A percentile compares a stretch with the other conserved stretches of the same genome.
Conservation (phyloP, 2,113 vertebrate species). For the Limnothrissa miodon region DNA sequence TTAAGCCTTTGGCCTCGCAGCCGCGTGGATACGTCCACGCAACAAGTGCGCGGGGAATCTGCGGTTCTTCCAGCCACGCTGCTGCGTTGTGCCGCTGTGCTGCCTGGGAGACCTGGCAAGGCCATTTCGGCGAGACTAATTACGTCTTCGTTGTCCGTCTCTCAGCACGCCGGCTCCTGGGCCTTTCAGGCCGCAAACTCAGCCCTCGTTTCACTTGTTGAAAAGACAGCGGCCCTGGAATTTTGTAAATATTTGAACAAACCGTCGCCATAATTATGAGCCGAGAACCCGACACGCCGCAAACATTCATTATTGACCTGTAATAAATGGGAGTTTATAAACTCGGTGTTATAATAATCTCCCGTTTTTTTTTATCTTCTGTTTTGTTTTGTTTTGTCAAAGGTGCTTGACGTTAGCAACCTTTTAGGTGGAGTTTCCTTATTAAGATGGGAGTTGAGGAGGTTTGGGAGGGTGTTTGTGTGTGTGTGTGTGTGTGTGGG, state of each 20-base stretch:
- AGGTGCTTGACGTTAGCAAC: conserved; percentile 45
- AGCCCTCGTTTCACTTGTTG: conserved; percentile 41
- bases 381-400: no score
- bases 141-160: conserved; percentile 57
- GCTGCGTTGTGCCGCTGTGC: conserved; percentile 58
- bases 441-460: neutral
- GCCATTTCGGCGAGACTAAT: conserved; percentile 59
- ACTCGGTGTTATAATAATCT: conserved; percentile 59
- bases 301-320: conserved; percentile 43
- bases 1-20: conserved; percentile 55
- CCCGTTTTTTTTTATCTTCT: conserved; percentile 33
- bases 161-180: conserved; percentile 37
- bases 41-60: conserved; percentile 68
- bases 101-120: conserved; percentile 55
- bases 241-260: conserved; percentile 68
- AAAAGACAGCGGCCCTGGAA: conserved; percentile 49
- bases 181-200: conserved; percentile 47
- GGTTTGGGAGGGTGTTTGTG: neutral
- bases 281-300: conserved; percentile 39
- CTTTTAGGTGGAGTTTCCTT: conserved; percentile 70
- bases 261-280: conserved; percentile 52
- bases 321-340: conserved; percentile 59
- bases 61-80: conserved; percentile 60
- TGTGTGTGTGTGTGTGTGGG: no score
- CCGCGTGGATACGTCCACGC: conserved; percentile 67